Evolutionary conservation across 2,888 invertebrate genomes (phyloP).

Genomic region (Cephus sareptanus): DNA sequence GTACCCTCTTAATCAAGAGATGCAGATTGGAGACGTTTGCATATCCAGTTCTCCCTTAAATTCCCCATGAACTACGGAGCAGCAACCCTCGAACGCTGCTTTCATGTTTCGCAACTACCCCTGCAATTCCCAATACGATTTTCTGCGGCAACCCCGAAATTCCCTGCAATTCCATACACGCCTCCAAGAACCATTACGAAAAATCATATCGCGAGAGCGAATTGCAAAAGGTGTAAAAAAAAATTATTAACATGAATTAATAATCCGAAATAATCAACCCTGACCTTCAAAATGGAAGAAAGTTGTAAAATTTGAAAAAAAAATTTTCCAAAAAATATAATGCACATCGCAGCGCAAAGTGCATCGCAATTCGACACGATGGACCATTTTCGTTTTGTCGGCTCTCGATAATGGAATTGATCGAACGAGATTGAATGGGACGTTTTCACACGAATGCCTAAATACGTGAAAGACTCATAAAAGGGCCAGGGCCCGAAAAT

Average conservation of each 20-base stretch:
- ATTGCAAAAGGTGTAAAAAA: no score
- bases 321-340: no score
- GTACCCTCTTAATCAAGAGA: slow-evolving; percentile 19
- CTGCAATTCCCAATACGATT: not conserved
- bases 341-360: not conserved
- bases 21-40: slow-evolving; percentile 22
- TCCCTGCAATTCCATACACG: no score
- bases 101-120: not conserved
- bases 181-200: no score
- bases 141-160: not conserved
- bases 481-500: not conserved
- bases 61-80: not conserved
- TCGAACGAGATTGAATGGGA: not conserved
- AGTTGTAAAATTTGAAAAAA: no score
- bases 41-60: slow-evolving; percentile 5
- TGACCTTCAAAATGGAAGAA: no score
- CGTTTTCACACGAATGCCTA: not conserved
- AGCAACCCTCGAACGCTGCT: not conserved
- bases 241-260: no score
- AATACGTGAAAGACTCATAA: not conserved
- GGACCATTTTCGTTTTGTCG: not conserved
- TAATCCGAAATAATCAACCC: no score
- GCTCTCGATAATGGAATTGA: not conserved
- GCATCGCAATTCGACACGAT: not conserved
- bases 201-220: no score